A percentile compares a stretch with the other conserved stretches of the same genome.
Evolutionary conservation across 2,113 vertebrate species (phyloP).

Genomic region (Desmodus rotundus): DNA sequence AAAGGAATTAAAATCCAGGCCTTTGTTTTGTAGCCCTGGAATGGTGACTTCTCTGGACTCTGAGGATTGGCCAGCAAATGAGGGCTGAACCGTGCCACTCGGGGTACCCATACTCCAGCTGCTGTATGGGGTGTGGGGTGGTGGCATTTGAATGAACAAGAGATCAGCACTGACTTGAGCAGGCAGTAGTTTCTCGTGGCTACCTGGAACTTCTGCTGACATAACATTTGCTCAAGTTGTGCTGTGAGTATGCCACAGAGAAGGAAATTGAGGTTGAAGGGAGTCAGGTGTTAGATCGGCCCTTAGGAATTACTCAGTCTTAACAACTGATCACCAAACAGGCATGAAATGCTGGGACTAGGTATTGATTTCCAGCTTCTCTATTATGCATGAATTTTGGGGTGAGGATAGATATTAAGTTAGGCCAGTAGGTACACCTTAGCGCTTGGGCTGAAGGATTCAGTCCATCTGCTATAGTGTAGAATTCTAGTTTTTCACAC

Average conservation of each 20-base stretch:
- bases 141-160: background rate
- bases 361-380: background rate
- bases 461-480: background rate
- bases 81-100: rapidly evolving
- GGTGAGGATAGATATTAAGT: background rate
- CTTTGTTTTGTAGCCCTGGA: background rate
- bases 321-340: background rate
- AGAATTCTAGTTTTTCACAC: background rate
- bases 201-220: background rate
- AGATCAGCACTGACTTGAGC: background rate
- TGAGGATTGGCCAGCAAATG: background rate
- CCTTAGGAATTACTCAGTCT: background rate
- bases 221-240: background rate
- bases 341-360: background rate
- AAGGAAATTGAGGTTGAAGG: background rate
- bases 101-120: too few relatives aligned
- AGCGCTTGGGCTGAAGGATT: background rate
- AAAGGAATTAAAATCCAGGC: background rate
- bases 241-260: background rate
- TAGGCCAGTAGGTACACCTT: background rate
- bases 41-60: background rate
- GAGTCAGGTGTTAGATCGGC: background rate
- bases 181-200: background rate
- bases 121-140: background rate
- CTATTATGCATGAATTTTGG: background rate